Conservation (phyloP, 2,113 vertebrate genomes). For the Caracal caracal region DNA sequence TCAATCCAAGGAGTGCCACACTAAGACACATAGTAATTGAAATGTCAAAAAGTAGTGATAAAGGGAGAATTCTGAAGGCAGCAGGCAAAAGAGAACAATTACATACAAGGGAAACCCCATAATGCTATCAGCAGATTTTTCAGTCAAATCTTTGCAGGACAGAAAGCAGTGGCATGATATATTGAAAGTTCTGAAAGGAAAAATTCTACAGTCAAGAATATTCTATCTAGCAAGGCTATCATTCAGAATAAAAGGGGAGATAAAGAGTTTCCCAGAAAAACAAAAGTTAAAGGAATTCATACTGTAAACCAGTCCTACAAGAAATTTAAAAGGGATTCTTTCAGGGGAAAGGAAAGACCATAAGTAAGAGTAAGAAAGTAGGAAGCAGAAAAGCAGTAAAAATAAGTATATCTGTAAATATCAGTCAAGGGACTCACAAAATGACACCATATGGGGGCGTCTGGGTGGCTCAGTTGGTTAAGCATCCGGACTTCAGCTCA, state of each 20-base stretch:
- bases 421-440: background rate
- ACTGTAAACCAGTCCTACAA: background rate
- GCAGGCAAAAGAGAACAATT: background rate
- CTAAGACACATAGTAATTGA: background rate
- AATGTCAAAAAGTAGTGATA: background rate
- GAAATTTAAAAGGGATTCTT: background rate
- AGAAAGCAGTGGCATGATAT: background rate
- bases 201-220: background rate
- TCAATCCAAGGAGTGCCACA: background rate
- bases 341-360: background rate
- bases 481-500: too few relatives aligned
- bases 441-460: background rate
- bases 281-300: background rate
- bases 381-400: background rate
- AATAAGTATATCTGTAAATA: background rate
- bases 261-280: background rate
- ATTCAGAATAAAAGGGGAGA: background rate
- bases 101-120: background rate
- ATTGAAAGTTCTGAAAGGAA: background rate
- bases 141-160: background rate
- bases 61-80: background rate
- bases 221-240: background rate
- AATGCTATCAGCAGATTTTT: background rate
- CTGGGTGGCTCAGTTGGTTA: too few relatives aligned
- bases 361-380: background rate